phyloP scores from a whole-genome alignment of 2,888 invertebrate species.

The Tetheella fluctuosa region DNA sequence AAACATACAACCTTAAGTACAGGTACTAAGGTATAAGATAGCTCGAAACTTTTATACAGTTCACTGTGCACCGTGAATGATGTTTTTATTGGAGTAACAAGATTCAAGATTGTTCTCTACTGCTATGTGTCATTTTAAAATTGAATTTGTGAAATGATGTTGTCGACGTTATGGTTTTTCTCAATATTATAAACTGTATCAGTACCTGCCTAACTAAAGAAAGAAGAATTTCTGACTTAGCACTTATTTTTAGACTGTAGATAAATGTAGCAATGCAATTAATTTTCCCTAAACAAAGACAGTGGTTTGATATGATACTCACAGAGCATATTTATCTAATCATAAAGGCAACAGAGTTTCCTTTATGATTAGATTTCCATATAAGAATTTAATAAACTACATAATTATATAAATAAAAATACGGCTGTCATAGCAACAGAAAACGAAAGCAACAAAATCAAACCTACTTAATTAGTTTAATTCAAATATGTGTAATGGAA shows the following conservation, averaged over 20 bases:
- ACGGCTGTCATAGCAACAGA: background rate
- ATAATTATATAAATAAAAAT: too few species aligned
- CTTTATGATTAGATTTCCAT: too few species aligned
- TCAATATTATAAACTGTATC: too few species aligned
- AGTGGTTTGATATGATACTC: too few species aligned
- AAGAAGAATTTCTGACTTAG: too few species aligned
- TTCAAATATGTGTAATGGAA: constrained; percentile 16
- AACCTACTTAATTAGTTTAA: constrained; percentile 12
- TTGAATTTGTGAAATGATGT: background rate
- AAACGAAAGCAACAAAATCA: constrained; percentile 5
- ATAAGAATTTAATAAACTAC: too few species aligned
- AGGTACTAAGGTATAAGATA: background rate
- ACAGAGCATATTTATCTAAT: too few species aligned
- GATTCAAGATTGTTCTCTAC: background rate
- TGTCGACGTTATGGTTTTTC: background rate
- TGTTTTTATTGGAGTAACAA: constrained; percentile 8
- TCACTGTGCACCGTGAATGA: constrained; percentile 2
- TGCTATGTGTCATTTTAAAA: background rate
- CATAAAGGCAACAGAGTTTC: too few species aligned
- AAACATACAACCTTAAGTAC: background rate
- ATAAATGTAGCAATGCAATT: too few species aligned
- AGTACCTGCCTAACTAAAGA: too few species aligned
- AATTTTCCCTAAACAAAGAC: too few species aligned
- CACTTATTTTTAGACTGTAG: too few species aligned
- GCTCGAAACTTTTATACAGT: background rate